Percentiles rank a stretch among this genome's conserved stretches.
These are phyloP conservation scores for Apeira syringaria DNA, from an alignment of 2,888 invertebrate genomes.

Conservation along the genomic window DNA sequence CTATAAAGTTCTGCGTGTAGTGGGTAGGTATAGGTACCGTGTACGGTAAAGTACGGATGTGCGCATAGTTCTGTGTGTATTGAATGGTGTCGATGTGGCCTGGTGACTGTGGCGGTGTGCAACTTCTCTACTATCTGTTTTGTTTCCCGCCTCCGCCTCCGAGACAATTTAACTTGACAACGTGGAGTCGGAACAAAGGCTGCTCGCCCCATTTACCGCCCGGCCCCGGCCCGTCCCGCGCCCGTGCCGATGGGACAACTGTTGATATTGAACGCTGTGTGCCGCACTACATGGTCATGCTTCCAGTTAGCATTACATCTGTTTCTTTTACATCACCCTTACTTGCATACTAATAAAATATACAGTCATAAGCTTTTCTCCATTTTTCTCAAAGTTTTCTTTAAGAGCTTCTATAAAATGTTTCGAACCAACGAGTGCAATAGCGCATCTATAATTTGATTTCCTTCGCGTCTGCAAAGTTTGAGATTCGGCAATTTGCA, in stretches of 20 bases:
- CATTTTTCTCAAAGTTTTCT: no score
- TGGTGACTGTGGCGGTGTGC: slow-evolving; percentile 61
- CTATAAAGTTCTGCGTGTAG: no score
- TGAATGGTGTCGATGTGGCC: slow-evolving; percentile 76
- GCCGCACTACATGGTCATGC: slow-evolving; percentile 6
- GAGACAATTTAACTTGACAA: slow-evolving; percentile 82
- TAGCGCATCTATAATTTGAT: slow-evolving; percentile 25
- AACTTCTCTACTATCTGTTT: slow-evolving; percentile 79
- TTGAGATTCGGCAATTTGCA: slow-evolving; percentile 37
- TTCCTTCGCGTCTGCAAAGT: slow-evolving; percentile 23
- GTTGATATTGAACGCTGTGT: slow-evolving; percentile 50
- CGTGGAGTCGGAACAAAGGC: slow-evolving; percentile 72
- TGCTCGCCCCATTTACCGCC: slow-evolving; percentile 70
- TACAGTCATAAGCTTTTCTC: no score
- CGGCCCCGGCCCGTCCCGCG: no score
- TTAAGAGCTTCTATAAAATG: no score
- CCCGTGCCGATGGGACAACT: slow-evolving; percentile 49
- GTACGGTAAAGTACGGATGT: background rate
- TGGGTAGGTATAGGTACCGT: no score
- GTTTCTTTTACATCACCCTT: no score
- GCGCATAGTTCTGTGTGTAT: slow-evolving; percentile 40
- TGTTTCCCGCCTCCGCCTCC: slow-evolving; percentile 75
- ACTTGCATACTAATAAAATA: no score
- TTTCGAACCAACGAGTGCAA: slow-evolving; percentile 2
- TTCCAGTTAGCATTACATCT: slow-evolving; percentile 11